Base-by-base conservation (phyloP, 2,797 vertebrate genomes). In the Chelonia mydas region DNA sequence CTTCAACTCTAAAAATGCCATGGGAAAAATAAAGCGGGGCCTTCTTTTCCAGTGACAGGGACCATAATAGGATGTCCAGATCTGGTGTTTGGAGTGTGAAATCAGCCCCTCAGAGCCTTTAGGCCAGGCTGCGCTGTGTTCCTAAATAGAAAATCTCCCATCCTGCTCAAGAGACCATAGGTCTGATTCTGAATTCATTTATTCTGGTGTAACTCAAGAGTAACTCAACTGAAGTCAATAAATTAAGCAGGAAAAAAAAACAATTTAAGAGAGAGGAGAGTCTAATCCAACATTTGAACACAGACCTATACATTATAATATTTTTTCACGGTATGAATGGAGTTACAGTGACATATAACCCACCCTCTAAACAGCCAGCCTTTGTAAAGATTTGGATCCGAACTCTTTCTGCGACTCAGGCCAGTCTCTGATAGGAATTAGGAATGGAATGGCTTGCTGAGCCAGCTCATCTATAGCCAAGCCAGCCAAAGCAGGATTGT, bases 331-430 rank as follows among this genome's bases (percentile, higher is more conserved):
- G 89, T 89, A 94, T 92, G 83, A 81, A 55, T 80, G 54, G 76
- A 50, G 45, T 81, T 87, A 81, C 50, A 89, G 87, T 81, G 84
- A 84, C 84, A 80, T n/a, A 51, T 89, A 94, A 94, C 81, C 83
- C 41, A 51, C 74, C 61, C 89, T 86, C 90, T 76, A 81, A 89
- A 87, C 83, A 89, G 86, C 91, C 91, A 87, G 81, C 61, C 84
- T 92, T 81, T 92, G 80, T 76, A 77, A 92, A 94, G 87, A 81
- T 45, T 77, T 92, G 87, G 84, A 89, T 84, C 41, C 83, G 72
- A 94, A 74, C 80, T 77, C 74, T 84, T 41, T 27, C 41, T 74
- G 45, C 84, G 92, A 84, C 83, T 84, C 86, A 55, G 87, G 65
- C 80, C 84, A 89, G 51, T 33, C n/a, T 94, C 50, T 92, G 86